phyloP scores from a whole-genome alignment of 1,140 invertebrate species.

The Formica exsecta region DNA sequence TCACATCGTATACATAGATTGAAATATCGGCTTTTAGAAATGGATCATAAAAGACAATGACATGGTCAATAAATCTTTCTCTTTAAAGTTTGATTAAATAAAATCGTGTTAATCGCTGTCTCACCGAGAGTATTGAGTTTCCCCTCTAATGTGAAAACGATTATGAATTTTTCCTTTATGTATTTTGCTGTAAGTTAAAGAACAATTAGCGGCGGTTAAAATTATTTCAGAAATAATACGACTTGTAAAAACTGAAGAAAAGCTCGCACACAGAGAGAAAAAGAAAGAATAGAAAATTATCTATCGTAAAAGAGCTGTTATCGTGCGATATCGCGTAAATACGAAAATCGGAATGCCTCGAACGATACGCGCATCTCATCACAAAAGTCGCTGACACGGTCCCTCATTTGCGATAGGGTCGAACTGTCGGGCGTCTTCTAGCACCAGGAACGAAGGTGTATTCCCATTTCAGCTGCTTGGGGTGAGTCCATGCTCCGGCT shows the following conservation, averaged over 20 bases:
- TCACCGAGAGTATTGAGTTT: neutral
- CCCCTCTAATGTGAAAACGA: neutral
- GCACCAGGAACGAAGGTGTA: slow-evolving; percentile 57
- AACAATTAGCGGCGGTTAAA: slow-evolving; percentile 1
- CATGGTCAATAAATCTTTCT: neutral
- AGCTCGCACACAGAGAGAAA: too few relatives aligned
- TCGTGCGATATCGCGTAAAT: neutral
- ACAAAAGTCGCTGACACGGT: slow-evolving; percentile 66
- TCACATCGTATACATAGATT: neutral
- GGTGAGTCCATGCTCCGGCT: slow-evolving; percentile 42
- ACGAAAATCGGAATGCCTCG: slow-evolving; percentile 33
- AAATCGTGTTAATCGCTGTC: neutral
- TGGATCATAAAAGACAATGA: neutral
- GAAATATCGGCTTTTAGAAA: neutral
- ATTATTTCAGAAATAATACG: neutral
- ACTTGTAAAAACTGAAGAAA: neutral
- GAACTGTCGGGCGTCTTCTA: slow-evolving; percentile 61
- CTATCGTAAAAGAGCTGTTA: slow-evolving; percentile 1
- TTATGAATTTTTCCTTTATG: too few relatives aligned
- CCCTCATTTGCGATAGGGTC: slow-evolving; percentile 57
- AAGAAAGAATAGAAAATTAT: neutral
- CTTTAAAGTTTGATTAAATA: neutral
- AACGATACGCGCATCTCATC: slow-evolving; percentile 7
- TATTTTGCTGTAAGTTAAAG: neutral
- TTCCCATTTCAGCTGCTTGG: slow-evolving; percentile 66